Evolutionary conservation across 2,888 invertebrate species (phyloP), one percentile per base, ranked within the genome.

Genomic region (Stratiomys singularior): DNA sequence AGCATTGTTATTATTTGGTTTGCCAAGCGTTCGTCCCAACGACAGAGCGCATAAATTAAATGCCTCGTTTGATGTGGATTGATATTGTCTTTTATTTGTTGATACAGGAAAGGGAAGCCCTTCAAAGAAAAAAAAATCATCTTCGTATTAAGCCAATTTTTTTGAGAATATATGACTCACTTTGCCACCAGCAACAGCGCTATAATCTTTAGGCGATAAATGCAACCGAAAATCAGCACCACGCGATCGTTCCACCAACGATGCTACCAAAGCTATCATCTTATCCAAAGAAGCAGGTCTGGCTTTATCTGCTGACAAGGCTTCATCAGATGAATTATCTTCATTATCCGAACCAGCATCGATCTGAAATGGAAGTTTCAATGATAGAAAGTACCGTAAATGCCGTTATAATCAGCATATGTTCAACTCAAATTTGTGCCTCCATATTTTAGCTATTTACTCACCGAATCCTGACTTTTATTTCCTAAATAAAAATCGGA

Each of bases 71-170:
- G 96, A 84, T 95, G 93, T 58, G 96, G 89, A 88, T 97, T 97
- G 80, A 97, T 93, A 83, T 94, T 94, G 87, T 98, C 98, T 81
- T 96, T 93, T 74, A 97, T 96, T 89, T 97, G 97, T 88, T 97
- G 97, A 87, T 96, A 96, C 80, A 98, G 88, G 88, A 98, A 98
- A 37, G 96, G 95, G 86, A 96, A 97, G 15, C 95, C 95, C 93
- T 94, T 87, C 18, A 87, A 87, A 82, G 79, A 78, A 79, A 79
- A 81, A 78, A 72, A 23, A 72, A 77, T 66, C 9, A 37, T 37
- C 3, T 3, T 37, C 5, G 9, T 37, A 37, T 37, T 37, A 37
- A 77, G 30, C 13, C 44, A 30, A 37, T 27, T 11, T 7, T n/a
- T 56, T 56, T 56, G 18, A n/a, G 7, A 56, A 18, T 18, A 56